Evolutionary conservation across 2,113 vertebrate genomes (phyloP).

Genomic region (Triplophysa tibetana): DNA sequence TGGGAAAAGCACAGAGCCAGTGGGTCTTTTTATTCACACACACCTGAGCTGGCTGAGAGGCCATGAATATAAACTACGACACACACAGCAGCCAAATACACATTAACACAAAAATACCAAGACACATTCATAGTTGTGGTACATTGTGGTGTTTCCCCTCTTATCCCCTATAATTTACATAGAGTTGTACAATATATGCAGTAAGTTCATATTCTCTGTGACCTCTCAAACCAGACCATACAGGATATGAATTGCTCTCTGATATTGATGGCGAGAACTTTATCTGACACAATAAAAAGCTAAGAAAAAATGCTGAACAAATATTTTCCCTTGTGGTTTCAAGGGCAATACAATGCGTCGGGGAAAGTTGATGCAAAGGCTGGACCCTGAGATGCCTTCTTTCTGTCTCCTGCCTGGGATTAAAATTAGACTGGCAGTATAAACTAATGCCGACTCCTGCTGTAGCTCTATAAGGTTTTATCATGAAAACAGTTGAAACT

Average conservation of each 20-base stretch:
- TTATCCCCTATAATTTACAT: no score
- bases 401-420: slow-evolving; percentile 4
- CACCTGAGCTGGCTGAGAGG: slow-evolving; percentile 13
- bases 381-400: slow-evolving; percentile 1
- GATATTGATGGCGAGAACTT: neutral
- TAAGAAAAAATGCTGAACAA: neutral
- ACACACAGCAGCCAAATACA: slow-evolving; percentile 3
- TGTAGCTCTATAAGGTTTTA: slow-evolving; percentile 8
- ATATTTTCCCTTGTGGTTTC: slow-evolving; percentile 22
- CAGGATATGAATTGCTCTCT: neutral
- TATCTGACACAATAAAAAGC: neutral
- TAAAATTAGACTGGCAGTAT: neutral
- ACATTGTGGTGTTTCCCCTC: no score
- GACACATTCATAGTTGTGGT: no score
- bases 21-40: neutral
- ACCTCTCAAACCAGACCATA: neutral
- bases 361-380: slow-evolving; percentile 1
- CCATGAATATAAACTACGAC: neutral
- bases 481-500: slow-evolving; percentile 17
- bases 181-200: no score
- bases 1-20: neutral
- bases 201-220: neutral
- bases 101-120: neutral
- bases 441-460: neutral
- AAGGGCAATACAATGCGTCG: neutral